Evolutionary conservation across 2,113 vertebrate genomes (phyloP), one percentile per base, ranked within the genome.

Genomic region (Barnardius zonarius): DNA sequence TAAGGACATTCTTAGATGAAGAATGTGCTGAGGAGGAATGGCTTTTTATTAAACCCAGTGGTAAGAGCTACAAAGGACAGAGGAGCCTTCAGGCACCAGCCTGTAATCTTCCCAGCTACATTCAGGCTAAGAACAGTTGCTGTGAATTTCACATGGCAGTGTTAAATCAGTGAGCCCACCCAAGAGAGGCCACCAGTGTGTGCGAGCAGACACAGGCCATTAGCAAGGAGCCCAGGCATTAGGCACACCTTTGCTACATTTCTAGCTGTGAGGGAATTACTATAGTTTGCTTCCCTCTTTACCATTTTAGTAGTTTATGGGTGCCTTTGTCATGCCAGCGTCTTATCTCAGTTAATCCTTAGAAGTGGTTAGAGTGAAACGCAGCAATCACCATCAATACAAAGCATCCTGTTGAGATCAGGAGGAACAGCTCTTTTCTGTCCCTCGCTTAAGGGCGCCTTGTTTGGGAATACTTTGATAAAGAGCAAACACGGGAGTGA

Each of bases 141-240:
- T 92, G 76, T 63, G 52, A 89, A 91, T 93, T 75, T 93, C 81
- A 72, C 88, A 81, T 0, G 2, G 35, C 3, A 7, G 77, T 82
- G 95, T 79, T 84, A 92, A 90, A 88, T 48, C 39, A 52, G 67
- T 44, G 48, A 93, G 95, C 81, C 92, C 96, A 95, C 94, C 94
- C 92, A 95, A 23, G 91, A 86, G 69, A 92, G 55, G 83, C 80
- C 91, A 33, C 31, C 13, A 0, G 64, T 25, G 73, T 15, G 76
- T 33, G 86, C 61, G 72, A 93, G 46, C 57, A 1, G 4, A 64
- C 46, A 52, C 1, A 1, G 39, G 76, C 59, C 86, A 48, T 59
- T 54, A 83, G 76, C 81, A 46, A 43, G 46, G 57, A 73, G 72
- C 44, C 52, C 48, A 43, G 51, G 64, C 83, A 91, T 95, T 96